Conservation (phyloP, 2,797 vertebrate genomes). For the Triplophysa bombifrons region DNA sequence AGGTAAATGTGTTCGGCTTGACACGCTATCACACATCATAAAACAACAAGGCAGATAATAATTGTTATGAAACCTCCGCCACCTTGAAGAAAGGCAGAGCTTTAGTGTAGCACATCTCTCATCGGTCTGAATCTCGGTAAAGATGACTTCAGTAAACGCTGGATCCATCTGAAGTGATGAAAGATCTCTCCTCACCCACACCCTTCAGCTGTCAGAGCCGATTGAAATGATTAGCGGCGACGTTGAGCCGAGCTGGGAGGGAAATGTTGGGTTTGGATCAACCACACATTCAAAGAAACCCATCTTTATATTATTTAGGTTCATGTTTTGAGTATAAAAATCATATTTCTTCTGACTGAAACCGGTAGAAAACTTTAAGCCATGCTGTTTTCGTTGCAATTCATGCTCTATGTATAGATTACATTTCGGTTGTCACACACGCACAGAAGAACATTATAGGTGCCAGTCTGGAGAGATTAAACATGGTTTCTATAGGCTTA, state of each 20-base stretch:
- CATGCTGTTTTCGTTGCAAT: background rate
- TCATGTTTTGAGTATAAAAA: conserved; percentile 34
- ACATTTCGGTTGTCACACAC: background rate
- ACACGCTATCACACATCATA: background rate
- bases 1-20: conserved; percentile 75
- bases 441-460: background rate
- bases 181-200: conserved; percentile 41
- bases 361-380: conserved; percentile 1
- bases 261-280: conserved; percentile 40
- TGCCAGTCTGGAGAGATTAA: background rate
- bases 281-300: conserved; percentile 36
- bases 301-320: conserved; percentile 36
- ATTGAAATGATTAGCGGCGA: conserved; percentile 40
- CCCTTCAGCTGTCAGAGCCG: conserved; percentile 34
- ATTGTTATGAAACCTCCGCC: background rate
- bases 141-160: conserved; percentile 17
- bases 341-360: conserved; percentile 44
- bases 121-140: conserved; percentile 23
- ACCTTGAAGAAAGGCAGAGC: background rate
- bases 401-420: background rate
- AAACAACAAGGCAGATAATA: conserved; percentile 14
- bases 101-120: conserved; percentile 24
- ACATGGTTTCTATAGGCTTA: background rate
- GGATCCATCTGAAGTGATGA: conserved; percentile 27
- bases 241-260: conserved; percentile 22